A percentile compares a stretch with the other conserved stretches of the same genome.
Conservation (phyloP, 1,140 invertebrate genomes). For the Bombus sylvicola region DNA sequence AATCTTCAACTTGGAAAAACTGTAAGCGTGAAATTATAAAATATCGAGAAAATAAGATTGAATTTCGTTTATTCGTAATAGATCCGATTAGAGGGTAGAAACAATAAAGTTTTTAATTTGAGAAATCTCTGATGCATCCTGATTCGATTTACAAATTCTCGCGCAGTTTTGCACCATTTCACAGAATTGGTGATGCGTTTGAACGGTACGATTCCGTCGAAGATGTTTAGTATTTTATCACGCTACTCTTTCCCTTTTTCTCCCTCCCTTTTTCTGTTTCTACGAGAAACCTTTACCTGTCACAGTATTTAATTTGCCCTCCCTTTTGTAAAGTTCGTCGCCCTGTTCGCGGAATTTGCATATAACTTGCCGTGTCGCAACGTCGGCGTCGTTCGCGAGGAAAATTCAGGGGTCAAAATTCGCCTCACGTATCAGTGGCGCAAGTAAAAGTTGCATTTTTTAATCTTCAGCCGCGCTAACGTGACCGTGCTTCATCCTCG, state of each 20-base stretch:
- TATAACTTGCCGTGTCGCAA: slow-evolving; percentile 16
- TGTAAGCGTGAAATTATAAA: no score
- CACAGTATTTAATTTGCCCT: slow-evolving; percentile 33
- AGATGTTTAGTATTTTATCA: slow-evolving; percentile 18
- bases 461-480: slow-evolving; percentile 15
- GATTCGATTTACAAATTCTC: no score
- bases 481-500: background rate
- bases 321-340: slow-evolving; percentile 1
- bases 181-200: no score
- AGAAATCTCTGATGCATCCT: no score
- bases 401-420: slow-evolving; percentile 37
- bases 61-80: no score
- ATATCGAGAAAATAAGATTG: no score
- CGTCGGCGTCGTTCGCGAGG: background rate
- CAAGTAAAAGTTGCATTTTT: slow-evolving; percentile 23
- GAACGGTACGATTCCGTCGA: background rate
- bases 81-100: no score
- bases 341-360: slow-evolving; percentile 28
- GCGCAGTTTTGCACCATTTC: no score
- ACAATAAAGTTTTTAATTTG: no score
- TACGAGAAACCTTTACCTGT: background rate
- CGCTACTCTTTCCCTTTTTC: background rate
- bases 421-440: slow-evolving; percentile 19
- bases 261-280: background rate
- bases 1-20: no score